Base-by-base conservation (phyloP, 2,113 vertebrate genomes). In the Barbus barbus region DNA sequence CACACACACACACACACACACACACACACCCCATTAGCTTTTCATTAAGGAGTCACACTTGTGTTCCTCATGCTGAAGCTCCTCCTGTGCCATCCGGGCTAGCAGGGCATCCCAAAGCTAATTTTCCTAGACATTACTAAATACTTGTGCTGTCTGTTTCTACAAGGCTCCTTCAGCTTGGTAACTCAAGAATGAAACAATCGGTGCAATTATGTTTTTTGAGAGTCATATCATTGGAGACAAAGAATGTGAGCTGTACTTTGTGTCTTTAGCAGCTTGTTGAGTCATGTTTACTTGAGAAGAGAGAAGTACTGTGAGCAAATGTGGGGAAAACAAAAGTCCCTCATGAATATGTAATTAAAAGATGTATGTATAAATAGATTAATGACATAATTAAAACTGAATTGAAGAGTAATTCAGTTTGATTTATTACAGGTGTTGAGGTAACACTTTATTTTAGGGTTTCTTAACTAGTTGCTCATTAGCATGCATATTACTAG, bases 91-190 rank as follows among this genome's bases (percentile, higher is more conserved):
- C 84, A 85, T 87, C 88, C 69, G 44, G 83, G 84, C 84, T 88
- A 89, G 87, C 82, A 82, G 69, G 75, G 83, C 85, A 87, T 90
- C 82, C 85, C 74, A 60, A 56, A 61, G 87, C 83, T 85, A 82
- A 89, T 89, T 91, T 89, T 88, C 89, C 88, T 81, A 61, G 87
- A 91, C 90, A 60, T 89, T 91, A 90, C 88, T 91, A 88, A 89
- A 91, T 88, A 86, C 88, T 91, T 67, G 80, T 82, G 85, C 88
- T 91, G 88, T 92, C 91, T 90, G 87, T 93, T 93, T 92, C 91
- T 89, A 91, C 87, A 91, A 89, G 41, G 22, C 75, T 83, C 87
- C 86, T 84, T 88, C 84, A 79, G 91, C 81, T 88, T 90, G 91
- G 90, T 90, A 89, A 92, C 88, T 89, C 87, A 88, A 88, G 89